phyloP scores from a whole-genome alignment of 2,113 vertebrate genomes.

The Anolis carolinensis region DNA sequence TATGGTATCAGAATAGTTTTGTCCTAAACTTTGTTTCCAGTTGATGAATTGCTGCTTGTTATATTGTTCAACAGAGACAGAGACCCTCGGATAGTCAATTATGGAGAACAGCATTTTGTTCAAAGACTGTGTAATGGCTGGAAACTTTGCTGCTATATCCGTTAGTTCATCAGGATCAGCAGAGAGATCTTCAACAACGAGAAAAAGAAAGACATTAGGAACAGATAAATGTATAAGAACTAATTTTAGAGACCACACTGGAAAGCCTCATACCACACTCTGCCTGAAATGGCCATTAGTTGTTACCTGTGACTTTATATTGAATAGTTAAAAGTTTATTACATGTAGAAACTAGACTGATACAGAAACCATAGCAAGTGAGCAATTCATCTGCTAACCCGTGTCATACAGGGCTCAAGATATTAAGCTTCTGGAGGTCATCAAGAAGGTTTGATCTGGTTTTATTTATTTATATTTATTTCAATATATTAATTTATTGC shows the following conservation, averaged over 20 bases:
- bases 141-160: constrained; percentile 82
- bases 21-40: constrained; percentile 84
- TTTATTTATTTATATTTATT: too few species aligned
- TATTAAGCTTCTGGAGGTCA: neutral
- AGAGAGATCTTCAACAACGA: constrained; percentile 82
- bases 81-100: constrained; percentile 87
- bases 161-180: constrained; percentile 87
- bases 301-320: too few species aligned
- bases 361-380: neutral
- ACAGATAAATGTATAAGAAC: neutral
- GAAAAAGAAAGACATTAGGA: neutral
- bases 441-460: too few species aligned
- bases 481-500: too few species aligned
- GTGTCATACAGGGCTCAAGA: neutral
- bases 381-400: neutral
- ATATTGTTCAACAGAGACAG: constrained; percentile 83
- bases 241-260: neutral
- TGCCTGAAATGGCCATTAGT: neutral
- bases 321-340: neutral
- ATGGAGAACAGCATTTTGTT: constrained; percentile 83
- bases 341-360: neutral
- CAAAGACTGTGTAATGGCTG: constrained; percentile 72
- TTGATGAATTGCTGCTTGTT: constrained; percentile 86
- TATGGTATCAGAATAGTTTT: constrained; percentile 86
- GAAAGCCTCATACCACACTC: neutral